phyloP scores from a whole-genome alignment of 2,797 vertebrate species.

The Delichon dasypus region DNA sequence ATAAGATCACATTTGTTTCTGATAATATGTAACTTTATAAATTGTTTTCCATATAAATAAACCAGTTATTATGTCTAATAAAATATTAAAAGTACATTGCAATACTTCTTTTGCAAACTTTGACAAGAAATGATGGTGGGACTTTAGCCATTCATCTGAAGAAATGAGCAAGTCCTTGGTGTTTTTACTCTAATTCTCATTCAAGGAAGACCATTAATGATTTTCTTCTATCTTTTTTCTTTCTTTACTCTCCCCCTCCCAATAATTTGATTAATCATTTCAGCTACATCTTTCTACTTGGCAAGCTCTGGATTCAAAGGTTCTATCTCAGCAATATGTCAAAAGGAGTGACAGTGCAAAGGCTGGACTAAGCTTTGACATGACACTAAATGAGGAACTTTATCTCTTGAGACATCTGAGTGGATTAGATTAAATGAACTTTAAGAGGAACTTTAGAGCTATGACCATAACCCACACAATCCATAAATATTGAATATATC shows the following conservation, averaged over 20 bases:
- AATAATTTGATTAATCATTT: conserved; percentile 54
- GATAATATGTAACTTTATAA: not conserved
- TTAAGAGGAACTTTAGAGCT: conserved; percentile 4
- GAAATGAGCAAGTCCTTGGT: not conserved
- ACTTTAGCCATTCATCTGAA: not conserved
- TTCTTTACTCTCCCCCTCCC: not conserved
- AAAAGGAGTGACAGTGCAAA: conserved; percentile 25
- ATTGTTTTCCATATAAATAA: not conserved
- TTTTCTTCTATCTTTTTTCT: not conserved
- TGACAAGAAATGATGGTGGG: not conserved
- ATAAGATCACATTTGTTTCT: not conserved
- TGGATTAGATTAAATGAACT: conserved; percentile 43
- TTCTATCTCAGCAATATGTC: conserved; percentile 44
- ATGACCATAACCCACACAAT: not conserved
- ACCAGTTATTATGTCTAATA: not conserved
- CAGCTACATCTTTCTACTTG: conserved; percentile 18
- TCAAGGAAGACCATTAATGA: not conserved
- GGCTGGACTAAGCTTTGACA: conserved; percentile 34
- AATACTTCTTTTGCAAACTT: not conserved
- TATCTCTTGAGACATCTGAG: conserved; percentile 27
- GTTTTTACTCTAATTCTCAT: not conserved
- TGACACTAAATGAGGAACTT: conserved; percentile 35
- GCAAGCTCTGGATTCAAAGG: not conserved
- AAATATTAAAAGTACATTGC: not conserved
- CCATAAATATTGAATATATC: conserved; percentile 23